Base-by-base conservation (phyloP, 2,888 invertebrate species). In the Trachelus iudaicus region DNA sequence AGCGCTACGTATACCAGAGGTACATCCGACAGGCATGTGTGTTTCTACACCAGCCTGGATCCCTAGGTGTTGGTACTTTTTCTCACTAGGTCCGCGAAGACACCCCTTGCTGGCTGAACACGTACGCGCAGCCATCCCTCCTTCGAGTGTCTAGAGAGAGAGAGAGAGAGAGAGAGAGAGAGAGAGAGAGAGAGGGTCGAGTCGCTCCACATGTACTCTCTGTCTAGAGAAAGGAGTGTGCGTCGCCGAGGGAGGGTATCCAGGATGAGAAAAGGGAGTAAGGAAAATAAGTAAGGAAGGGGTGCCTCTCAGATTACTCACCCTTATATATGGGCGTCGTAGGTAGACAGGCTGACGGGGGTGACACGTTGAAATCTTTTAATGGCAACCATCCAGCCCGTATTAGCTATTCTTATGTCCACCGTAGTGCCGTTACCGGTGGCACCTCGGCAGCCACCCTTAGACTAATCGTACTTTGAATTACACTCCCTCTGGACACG, bases 341-440 rank as follows among this genome's bases (percentile, higher is more conserved):
- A 83, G 81, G 81, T 80, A 73, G 78, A 79, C 76, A 79, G 73
- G 69, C 80, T 79, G 81, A 78, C 75, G 74, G 76, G 75, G 76
- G 75, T 69, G 69, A 78, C 77, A 75, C 87, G 87, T 87, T 85
- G 88, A 89, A 89, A 90, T 89, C 89, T 90, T 90, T 90, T 90
- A 90, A 90, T 90, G 90, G 90, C 90, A 89, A 87, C 90, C 89
- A 90, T 89, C 88, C 88, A 83, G 81, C 77, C 82, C 86, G 87
- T 88, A 90, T 90, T 90, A 90, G 89, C 89, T 88, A 90, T 90
- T 90, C 90, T 89, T 87, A 86, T 88, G 89, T 88, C 87, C 88
- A 87, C 85, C 87, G 84, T 86, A 86, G 86, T 85, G 86, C 83
- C 84, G 86, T 35, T 80, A 86, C 85, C 81, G 79, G 81, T 81